phyloP scores from a whole-genome alignment of 2,888 invertebrate species.

The Andricus quercusramuli region DNA sequence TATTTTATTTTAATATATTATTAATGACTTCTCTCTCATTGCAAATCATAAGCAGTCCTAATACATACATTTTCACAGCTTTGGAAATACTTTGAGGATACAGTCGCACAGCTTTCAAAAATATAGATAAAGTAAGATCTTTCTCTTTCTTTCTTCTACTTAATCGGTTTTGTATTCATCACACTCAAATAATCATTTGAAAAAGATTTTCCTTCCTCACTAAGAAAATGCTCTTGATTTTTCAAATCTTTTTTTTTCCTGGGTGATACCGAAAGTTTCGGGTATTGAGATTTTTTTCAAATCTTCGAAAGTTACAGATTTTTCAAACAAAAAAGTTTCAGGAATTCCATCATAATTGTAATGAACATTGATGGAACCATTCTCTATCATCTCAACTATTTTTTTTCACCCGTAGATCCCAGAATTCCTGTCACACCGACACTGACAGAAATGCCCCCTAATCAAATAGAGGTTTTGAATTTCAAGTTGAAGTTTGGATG shows the following conservation, averaged over 20 bases:
- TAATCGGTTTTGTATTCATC: not conserved
- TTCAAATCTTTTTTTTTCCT: not conserved
- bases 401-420: slow-evolving; percentile 45
- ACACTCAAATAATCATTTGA: not conserved
- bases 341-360: not conserved
- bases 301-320: not conserved
- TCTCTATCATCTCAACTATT: slow-evolving; percentile 42
- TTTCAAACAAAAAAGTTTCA: not conserved
- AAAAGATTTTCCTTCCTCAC: not conserved
- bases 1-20: not conserved
- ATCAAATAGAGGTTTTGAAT: slow-evolving; percentile 53
- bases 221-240: not conserved
- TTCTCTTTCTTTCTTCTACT: not conserved
- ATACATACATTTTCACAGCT: not conserved
- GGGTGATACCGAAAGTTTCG: not conserved
- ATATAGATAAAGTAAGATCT: not conserved
- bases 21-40: not conserved
- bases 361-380: not conserved
- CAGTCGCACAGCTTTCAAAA: not conserved
- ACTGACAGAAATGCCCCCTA: slow-evolving; percentile 52
- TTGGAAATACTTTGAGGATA: not conserved
- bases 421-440: slow-evolving; percentile 53
- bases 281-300: not conserved
- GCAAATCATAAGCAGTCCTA: not conserved
- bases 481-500: slow-evolving; percentile 43